These are phyloP conservation scores for Hozukius guyotensis DNA, from an alignment of 2,797 vertebrate species.

Conservation along the genomic window DNA sequence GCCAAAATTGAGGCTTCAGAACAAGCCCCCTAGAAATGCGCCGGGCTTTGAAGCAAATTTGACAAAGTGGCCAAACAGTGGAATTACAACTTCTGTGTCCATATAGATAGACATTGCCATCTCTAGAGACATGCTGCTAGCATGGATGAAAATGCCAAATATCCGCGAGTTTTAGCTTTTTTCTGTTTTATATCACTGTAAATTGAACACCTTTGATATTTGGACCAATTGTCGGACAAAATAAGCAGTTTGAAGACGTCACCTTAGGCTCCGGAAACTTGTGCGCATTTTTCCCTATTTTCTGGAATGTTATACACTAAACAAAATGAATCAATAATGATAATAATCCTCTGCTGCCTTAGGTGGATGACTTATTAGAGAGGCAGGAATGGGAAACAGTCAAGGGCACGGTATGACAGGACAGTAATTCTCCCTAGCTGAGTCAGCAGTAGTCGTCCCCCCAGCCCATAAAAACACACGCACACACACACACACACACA, in stretches of 20 bases:
- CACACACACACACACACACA: background rate
- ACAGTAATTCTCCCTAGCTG: constrained; percentile 41
- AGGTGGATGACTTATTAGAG: background rate
- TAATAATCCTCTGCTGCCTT: background rate
- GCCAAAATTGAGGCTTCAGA: too few relatives aligned
- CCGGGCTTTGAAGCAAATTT: too few relatives aligned
- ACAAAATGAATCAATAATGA: background rate
- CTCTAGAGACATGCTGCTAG: too few relatives aligned
- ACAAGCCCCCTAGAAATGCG: too few relatives aligned
- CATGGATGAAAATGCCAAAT: too few relatives aligned
- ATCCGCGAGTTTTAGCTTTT: background rate
- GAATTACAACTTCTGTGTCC: too few relatives aligned
- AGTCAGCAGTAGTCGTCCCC: constrained; percentile 52
- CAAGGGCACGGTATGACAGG: constrained; percentile 38
- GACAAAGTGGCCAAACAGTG: too few relatives aligned
- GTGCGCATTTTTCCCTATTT: background rate
- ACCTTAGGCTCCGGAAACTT: too few relatives aligned
- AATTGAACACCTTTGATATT: background rate
- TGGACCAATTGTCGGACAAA: background rate
- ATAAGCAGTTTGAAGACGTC: background rate
- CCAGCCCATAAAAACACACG: background rate
- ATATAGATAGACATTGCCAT: too few relatives aligned
- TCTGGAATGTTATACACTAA: background rate
- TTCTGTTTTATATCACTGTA: background rate
- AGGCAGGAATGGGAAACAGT: constrained; percentile 5